A percentile compares a stretch with the other conserved stretches of the same genome.
These are phyloP conservation scores for Chirona hameri DNA, from an alignment of 2,888 invertebrate genomes.

Conservation along the genomic window DNA sequence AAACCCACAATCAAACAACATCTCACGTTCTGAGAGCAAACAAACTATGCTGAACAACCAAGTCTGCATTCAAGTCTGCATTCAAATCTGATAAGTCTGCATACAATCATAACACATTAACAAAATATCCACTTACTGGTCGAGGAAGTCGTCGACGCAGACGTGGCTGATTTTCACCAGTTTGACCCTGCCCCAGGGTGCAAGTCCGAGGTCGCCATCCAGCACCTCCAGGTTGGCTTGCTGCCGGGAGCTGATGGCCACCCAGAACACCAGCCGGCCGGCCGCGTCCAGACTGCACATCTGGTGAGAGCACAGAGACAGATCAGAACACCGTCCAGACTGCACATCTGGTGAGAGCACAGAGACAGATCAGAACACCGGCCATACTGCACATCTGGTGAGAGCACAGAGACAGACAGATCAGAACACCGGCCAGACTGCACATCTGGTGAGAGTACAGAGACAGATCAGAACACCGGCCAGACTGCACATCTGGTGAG, in stretches of 20 bases:
- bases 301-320: not conserved
- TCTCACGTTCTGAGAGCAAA: too few relatives aligned
- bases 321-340: not conserved
- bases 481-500: not conserved
- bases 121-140: not conserved
- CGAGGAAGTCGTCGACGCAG: constrained; percentile 6
- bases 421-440: not conserved
- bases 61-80: too few relatives aligned
- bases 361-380: not conserved
- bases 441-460: not conserved
- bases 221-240: constrained; percentile 4
- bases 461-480: not conserved
- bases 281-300: constrained; percentile 3
- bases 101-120: too few relatives aligned
- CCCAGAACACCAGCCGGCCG: constrained; percentile 23
- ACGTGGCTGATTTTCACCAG: constrained; percentile 26
- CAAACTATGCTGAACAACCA: too few relatives aligned
- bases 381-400: not conserved
- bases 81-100: too few relatives aligned
- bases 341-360: not conserved
- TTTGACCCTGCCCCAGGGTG: constrained; percentile 13
- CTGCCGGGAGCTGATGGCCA: constrained; percentile 1
- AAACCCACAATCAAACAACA: too few relatives aligned
- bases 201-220: constrained; percentile 9
- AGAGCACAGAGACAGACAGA: too few relatives aligned